Evolutionary conservation across 2,113 vertebrate species (phyloP).

Genomic region (Alethe diademata): DNA sequence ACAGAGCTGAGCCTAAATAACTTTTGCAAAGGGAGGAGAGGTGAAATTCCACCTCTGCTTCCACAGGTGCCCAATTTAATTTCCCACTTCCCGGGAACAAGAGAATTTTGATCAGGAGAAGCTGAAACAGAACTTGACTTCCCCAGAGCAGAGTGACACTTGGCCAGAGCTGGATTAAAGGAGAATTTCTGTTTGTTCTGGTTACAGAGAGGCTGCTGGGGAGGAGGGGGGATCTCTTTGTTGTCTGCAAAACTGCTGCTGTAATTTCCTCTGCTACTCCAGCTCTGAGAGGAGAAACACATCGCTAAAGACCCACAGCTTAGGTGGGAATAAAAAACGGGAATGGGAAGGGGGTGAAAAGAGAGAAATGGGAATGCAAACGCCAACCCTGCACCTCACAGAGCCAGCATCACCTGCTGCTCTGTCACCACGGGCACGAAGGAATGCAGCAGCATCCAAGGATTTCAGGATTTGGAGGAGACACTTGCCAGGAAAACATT

Average conservation of each 20-base stretch:
- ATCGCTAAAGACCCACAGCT: neutral
- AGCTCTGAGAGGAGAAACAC: neutral
- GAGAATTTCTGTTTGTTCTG: neutral
- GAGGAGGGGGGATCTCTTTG: neutral
- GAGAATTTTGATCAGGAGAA: neutral
- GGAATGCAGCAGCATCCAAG: neutral
- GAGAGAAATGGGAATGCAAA: neutral
- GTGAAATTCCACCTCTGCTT: neutral
- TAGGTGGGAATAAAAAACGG: rapidly evolving
- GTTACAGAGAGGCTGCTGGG: neutral
- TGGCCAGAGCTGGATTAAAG: neutral
- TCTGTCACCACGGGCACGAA: neutral
- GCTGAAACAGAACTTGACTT: neutral
- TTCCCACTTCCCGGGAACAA: neutral
- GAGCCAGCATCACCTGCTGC: constrained; percentile 26
- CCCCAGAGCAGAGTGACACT: neutral
- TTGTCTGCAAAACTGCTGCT: neutral
- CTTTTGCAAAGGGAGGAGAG: neutral
- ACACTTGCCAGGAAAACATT: neutral
- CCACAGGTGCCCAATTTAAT: neutral
- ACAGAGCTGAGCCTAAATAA: neutral
- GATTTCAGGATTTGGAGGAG: neutral
- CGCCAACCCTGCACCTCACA: neutral
- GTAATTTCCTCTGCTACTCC: neutral
- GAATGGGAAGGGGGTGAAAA: neutral